Evolutionary conservation across 2,888 invertebrate genomes (phyloP).

Genomic region (Hylaea fasciaria): DNA sequence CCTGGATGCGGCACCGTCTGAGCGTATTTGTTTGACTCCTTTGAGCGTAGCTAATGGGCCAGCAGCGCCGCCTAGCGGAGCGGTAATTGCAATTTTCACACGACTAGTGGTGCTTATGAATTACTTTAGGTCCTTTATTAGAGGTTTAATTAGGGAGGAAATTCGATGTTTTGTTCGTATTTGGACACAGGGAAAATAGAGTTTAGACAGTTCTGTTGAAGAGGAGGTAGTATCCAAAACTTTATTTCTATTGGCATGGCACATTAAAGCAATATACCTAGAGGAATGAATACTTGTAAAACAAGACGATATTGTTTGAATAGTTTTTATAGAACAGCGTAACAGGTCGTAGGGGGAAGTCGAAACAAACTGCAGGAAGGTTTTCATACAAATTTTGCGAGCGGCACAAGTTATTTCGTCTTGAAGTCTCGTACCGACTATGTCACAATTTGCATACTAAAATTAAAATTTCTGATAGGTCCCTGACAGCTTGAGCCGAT

Average conservation of each 20-base stretch:
- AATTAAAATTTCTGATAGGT: constrained; percentile 3
- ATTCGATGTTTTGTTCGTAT: background rate
- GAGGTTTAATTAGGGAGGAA: background rate
- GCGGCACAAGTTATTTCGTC: background rate
- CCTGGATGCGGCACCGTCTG: constrained; percentile 13
- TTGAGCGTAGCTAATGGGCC: constrained; percentile 22
- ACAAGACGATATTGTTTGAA: too few species aligned
- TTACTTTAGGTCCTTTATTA: background rate
- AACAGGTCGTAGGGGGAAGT: too few species aligned
- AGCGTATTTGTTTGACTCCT: background rate
- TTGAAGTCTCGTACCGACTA: background rate
- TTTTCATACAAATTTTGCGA: too few species aligned
- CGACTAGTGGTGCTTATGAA: background rate
- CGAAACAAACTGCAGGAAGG: too few species aligned
- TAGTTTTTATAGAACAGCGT: too few species aligned
- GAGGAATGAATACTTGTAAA: too few species aligned
- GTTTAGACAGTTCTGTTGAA: too few species aligned
- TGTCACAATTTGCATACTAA: constrained; percentile 14
- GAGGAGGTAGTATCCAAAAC: too few species aligned
- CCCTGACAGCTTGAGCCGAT: background rate
- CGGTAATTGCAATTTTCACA: constrained; percentile 15
- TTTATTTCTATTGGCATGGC: too few species aligned
- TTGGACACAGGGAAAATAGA: too few species aligned
- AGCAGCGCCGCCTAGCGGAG: constrained; percentile 11
- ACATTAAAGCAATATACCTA: too few species aligned